phyloP scores from a whole-genome alignment of 1,140 invertebrate species.

The Drosophila ficusphila region DNA sequence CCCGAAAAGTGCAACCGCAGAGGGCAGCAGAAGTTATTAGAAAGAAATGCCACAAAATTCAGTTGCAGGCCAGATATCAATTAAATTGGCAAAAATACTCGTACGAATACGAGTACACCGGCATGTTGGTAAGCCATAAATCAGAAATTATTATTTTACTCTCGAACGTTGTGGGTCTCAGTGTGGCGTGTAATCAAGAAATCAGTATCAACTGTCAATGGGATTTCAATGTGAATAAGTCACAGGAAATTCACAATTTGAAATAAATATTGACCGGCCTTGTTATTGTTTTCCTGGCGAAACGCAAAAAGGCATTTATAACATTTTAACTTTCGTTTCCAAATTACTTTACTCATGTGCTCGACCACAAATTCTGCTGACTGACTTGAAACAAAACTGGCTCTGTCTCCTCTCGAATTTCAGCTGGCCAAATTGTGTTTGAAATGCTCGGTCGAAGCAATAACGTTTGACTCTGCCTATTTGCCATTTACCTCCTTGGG shows the following conservation, averaged over 20 bases:
- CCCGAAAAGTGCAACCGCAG: slow-evolving; percentile 8
- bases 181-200: slow-evolving; percentile 38
- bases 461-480: slow-evolving; percentile 38
- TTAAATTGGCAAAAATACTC: slow-evolving; percentile 28
- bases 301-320: slow-evolving; percentile 34
- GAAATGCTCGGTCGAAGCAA: slow-evolving; percentile 49
- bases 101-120: neutral
- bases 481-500: neutral
- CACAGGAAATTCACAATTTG: slow-evolving; percentile 28
- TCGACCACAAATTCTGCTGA: slow-evolving; percentile 42
- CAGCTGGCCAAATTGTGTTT: slow-evolving; percentile 49
- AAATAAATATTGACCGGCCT: slow-evolving; percentile 26
- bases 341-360: slow-evolving; percentile 27
- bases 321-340: slow-evolving; percentile 29
- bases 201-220: slow-evolving; percentile 59
- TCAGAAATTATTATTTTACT: slow-evolving; percentile 46
- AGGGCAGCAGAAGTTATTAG: slow-evolving; percentile 5
- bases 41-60: slow-evolving; percentile 21
- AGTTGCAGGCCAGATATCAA: slow-evolving; percentile 30
- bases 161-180: slow-evolving; percentile 3
- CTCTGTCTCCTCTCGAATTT: slow-evolving; percentile 8
- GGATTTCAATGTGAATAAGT: slow-evolving; percentile 51
- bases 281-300: slow-evolving; percentile 2
- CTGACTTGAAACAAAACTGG: slow-evolving; percentile 17
- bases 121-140: slow-evolving; percentile 37